phyloP scores from a whole-genome alignment of 2,113 vertebrate species.

The Morphnarchus princeps region DNA sequence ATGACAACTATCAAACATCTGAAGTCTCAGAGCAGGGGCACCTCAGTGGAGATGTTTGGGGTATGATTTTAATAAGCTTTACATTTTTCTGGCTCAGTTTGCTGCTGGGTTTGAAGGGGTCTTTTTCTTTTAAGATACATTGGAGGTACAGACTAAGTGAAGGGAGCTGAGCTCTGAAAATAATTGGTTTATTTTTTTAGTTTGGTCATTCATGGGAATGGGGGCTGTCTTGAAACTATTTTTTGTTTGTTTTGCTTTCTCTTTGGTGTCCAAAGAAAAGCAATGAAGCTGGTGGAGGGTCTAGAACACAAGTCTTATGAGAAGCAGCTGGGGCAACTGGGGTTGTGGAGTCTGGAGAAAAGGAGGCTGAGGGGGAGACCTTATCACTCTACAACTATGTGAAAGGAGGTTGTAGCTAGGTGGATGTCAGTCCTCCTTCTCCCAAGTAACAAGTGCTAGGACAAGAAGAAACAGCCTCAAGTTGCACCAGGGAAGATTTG shows the following conservation, averaged over 20 bases:
- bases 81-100: not conserved
- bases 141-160: not conserved
- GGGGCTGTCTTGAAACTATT: not conserved
- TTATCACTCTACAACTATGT: not conserved
- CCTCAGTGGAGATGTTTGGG: not conserved
- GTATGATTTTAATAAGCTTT: not conserved
- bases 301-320: not conserved
- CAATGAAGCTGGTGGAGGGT: not conserved
- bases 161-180: not conserved
- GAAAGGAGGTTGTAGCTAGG: not conserved
- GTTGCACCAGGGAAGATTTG: not conserved
- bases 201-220: not conserved
- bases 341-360: not conserved
- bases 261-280: not conserved
- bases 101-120: not conserved
- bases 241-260: not conserved
- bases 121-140: not conserved
- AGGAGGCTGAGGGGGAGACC: not conserved
- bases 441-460: rapidly evolving
- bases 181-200: not conserved
- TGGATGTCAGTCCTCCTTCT: not conserved
- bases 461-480: not conserved
- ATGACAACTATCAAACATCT: not conserved
- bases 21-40: not conserved
- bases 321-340: not conserved